Evolutionary conservation across 2,888 invertebrate species (phyloP).

Genomic region (Dynastes tityus): DNA sequence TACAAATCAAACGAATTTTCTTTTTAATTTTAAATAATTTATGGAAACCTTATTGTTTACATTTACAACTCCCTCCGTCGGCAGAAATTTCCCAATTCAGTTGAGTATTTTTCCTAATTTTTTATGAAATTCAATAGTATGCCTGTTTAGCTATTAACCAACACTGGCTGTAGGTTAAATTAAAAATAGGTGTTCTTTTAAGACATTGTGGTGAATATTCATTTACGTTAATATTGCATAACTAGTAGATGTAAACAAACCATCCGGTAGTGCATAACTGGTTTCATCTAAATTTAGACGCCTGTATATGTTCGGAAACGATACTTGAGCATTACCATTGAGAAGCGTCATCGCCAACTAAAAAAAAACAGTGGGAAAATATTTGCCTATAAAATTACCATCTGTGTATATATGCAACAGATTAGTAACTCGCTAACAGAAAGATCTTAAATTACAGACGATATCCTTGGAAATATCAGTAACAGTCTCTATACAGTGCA

Average conservation of each 20-base stretch:
- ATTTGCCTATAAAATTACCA: conserved; percentile 43
- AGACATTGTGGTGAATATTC: background rate
- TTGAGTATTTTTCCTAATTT: no score
- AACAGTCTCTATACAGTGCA: conserved; percentile 21
- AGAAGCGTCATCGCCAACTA: conserved; percentile 9
- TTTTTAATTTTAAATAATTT: no score
- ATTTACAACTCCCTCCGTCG: no score
- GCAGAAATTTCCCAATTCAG: no score
- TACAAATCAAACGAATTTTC: no score
- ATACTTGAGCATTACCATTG: background rate
- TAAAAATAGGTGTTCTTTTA: background rate
- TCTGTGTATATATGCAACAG: conserved; percentile 17
- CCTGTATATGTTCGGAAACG: conserved; percentile 1
- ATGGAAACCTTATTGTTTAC: no score
- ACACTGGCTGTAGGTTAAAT: no score
- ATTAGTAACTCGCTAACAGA: conserved; percentile 24
- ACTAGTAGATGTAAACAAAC: background rate
- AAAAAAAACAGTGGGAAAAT: conserved; percentile 46
- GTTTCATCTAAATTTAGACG: conserved; percentile 15
- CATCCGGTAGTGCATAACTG: conserved; percentile 1
- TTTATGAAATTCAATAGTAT: no score
- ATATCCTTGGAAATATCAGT: conserved; percentile 45
- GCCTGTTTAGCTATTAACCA: no score
- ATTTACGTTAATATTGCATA: background rate
- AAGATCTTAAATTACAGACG: conserved; percentile 36